Percentiles rank a stretch among this genome's conserved stretches.
Conservation (phyloP, 1,140 invertebrate genomes). For the Drosophila willistoni region DNA sequence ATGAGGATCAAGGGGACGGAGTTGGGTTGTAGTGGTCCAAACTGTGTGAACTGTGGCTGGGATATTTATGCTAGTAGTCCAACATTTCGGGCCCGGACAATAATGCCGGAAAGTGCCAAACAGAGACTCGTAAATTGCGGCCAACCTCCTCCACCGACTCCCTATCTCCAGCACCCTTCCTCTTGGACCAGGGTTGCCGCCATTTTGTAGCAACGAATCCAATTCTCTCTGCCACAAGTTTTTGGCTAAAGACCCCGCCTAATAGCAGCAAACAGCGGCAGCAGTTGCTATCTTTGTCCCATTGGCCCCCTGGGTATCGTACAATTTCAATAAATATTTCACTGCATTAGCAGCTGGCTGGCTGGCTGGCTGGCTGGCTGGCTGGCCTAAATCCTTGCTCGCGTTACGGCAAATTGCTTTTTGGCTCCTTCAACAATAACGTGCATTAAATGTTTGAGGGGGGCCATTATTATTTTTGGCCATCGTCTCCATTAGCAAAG, state of each 20-base stretch:
- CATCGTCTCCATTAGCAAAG: slow-evolving; percentile 73
- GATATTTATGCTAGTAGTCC: slow-evolving; percentile 53
- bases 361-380: not conserved
- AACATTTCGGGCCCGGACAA: slow-evolving; percentile 59
- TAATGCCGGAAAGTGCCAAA: slow-evolving; percentile 77
- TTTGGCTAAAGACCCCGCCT: slow-evolving; percentile 58
- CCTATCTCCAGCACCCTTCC: not conserved
- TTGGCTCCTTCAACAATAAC: slow-evolving; percentile 65
- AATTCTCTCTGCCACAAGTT: slow-evolving; percentile 48
- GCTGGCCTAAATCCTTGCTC: slow-evolving; percentile 48
- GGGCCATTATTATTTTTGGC: slow-evolving; percentile 76
- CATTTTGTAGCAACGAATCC: slow-evolving; percentile 45
- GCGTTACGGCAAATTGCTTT: slow-evolving; percentile 75
- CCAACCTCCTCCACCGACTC: slow-evolving; percentile 25
- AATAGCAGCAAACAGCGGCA: slow-evolving; percentile 52
- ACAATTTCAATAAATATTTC: slow-evolving; percentile 83
- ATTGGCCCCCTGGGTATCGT: slow-evolving; percentile 73
- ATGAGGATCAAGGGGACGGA: slow-evolving; percentile 27
- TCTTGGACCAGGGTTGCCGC: slow-evolving; percentile 27
- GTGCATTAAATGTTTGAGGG: slow-evolving; percentile 74
- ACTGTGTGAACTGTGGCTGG: slow-evolving; percentile 60
- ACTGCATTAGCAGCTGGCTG: slow-evolving; percentile 67
- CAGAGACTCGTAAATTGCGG: slow-evolving; percentile 76
- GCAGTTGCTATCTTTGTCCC: slow-evolving; percentile 43
- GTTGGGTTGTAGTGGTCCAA: not conserved